A percentile compares a stretch with the other conserved stretches of the same genome.
Conservation (phyloP, 2,888 invertebrate species). For the Tachystola acroxantha region DNA sequence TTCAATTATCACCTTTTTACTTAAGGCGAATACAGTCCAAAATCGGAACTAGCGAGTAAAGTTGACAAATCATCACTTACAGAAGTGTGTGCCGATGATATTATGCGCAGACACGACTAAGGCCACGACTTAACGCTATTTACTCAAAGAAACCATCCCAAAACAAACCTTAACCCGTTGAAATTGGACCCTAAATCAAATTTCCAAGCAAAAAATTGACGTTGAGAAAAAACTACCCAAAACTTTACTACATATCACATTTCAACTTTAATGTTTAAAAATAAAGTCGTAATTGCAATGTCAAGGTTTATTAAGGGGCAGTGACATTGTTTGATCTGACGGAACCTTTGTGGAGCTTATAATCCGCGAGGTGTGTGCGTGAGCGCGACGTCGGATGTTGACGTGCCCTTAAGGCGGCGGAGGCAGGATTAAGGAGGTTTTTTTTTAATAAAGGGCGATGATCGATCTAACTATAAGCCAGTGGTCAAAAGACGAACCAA, state of each 20-base stretch:
- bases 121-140: constrained; percentile 32
- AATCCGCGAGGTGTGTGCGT: constrained; percentile 61
- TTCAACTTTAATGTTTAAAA: constrained; percentile 12
- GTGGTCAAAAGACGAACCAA: neutral
- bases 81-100: constrained; percentile 63
- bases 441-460: constrained; percentile 34
- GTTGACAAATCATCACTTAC: constrained; percentile 69
- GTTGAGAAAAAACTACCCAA: constrained; percentile 14
- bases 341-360: constrained; percentile 53
- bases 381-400: constrained; percentile 43
- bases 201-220: neutral
- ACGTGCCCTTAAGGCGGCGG: constrained; percentile 38
- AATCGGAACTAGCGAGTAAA: constrained; percentile 25
- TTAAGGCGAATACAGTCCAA: constrained; percentile 19
- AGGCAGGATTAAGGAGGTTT: constrained; percentile 44
- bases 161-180: constrained; percentile 24
- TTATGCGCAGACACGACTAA: constrained; percentile 71
- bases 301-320: constrained; percentile 47
- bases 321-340: constrained; percentile 40
- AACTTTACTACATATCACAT: constrained; percentile 22
- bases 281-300: constrained; percentile 43
- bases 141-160: constrained; percentile 22
- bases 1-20: constrained; percentile 13
- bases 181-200: constrained; percentile 22
- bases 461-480: constrained; percentile 38